Base-by-base conservation (phyloP, 2,113 vertebrate species). In the Myrmophylax atrothorax region DNA sequence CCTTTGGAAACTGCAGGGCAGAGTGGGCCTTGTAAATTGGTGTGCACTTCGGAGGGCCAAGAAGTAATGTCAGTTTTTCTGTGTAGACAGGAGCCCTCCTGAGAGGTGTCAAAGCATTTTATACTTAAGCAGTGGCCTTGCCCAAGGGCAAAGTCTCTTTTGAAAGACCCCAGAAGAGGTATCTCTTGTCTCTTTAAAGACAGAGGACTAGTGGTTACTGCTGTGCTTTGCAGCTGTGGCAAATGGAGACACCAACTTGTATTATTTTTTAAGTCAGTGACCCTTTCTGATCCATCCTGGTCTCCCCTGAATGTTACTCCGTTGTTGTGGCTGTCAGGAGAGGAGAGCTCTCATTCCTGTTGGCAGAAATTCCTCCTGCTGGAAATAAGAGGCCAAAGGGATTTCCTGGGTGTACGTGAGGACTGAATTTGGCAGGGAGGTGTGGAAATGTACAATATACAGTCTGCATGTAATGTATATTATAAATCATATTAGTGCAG, bases 401-500 rank as follows among this genome's bases (percentile, higher is more conserved):
- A 92, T 94, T 95, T 94, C 94, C 95, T 77, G 84, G 97, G 93
- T 96, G 90, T 94, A 90, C 72, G 82, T 92, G 93, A 96, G 92
- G 64, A 80, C 73, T 18, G 93, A 60, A 87, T 95, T 96, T 96
- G 86, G 93, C 95, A 90, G 88, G 87, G 53, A 66, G 74, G 75
- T 91, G 94, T 94, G 95, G 95, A 96, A 95, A 96, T 81, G 86
- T 96, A 87, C 92, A 91, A 95, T 95, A 93, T 96, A 79, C 92
- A 94, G 87, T 46, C 72, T 76, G 89, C 50, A 47, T 96, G 93
- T 95, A 96, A 95, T 93, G 90, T 93, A 64, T 92, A 74, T 95
- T 96, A 93, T 96, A 97, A 97, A 97, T 97, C 96, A 96, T 56
- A 26, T 46, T 93, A 91, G 94, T 90, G 9, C 84, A 94, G 94